Percentiles rank a stretch among this genome's conserved stretches.
These are phyloP conservation scores for Brachionichthys hirsutus DNA, from an alignment of 2,113 vertebrate species.

Conservation along the genomic window DNA sequence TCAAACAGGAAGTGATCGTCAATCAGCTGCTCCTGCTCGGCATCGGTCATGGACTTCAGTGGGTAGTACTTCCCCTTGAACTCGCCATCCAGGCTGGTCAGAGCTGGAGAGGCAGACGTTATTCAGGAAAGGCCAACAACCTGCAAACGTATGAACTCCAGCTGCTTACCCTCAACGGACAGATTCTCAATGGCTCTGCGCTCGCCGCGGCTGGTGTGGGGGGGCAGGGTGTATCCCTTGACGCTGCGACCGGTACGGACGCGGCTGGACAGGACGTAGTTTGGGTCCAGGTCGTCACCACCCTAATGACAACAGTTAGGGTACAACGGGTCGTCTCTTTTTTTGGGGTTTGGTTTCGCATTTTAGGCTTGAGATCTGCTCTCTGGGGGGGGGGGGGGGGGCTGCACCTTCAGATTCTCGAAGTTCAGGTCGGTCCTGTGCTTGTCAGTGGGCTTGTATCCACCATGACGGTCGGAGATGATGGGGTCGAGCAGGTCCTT, in stretches of 20 bases:
- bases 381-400: not conserved
- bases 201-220: conserved; percentile 92
- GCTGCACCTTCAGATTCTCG: conserved; percentile 88
- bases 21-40: conserved; percentile 93
- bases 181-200: conserved; percentile 85
- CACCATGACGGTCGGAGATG: conserved; percentile 89
- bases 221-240: conserved; percentile 89
- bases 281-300: conserved; percentile 89
- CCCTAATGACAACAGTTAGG: conserved; percentile 72
- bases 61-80: conserved; percentile 96
- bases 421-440: conserved; percentile 95
- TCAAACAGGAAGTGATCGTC: conserved; percentile 94
- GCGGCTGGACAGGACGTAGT: conserved; percentile 90
- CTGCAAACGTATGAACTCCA: not conserved
- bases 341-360: no score
- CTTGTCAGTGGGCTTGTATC: conserved; percentile 91
- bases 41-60: conserved; percentile 87
- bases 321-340: not conserved
- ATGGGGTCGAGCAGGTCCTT: conserved; percentile 88
- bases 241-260: conserved; percentile 95
- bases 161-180: conserved; percentile 81
- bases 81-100: conserved; percentile 88
- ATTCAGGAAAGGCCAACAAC: not conserved
- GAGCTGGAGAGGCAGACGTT: conserved; percentile 70
- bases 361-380: no score